A percentile compares a stretch with the other conserved stretches of the same genome.
These are phyloP conservation scores for Ochotona curzoniae DNA, from an alignment of 2,113 vertebrate species.

Conservation along the genomic window DNA sequence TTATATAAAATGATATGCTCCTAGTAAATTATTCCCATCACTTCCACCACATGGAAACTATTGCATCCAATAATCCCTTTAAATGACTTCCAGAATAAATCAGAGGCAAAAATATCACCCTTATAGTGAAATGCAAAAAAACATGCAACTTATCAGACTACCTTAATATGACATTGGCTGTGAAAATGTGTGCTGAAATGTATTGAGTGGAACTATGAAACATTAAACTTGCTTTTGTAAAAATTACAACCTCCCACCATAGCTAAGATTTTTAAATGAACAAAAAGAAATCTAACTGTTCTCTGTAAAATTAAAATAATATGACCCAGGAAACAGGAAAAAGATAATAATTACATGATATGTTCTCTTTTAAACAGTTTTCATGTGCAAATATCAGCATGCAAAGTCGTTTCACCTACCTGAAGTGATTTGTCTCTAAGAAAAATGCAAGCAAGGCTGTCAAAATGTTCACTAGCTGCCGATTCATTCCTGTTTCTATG, in stretches of 20 bases:
- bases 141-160: conserved; percentile 69
- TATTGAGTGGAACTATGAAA: conserved; percentile 75
- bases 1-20: conserved; percentile 57
- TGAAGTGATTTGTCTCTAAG: conserved; percentile 95
- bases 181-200: conserved; percentile 65
- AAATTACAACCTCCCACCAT: conserved; percentile 82
- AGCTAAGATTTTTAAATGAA: conserved; percentile 83
- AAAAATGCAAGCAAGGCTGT: conserved; percentile 95
- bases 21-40: conserved; percentile 58
- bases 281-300: conserved; percentile 77
- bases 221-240: conserved; percentile 83
- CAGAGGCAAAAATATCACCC: conserved; percentile 61
- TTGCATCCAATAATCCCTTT: conserved; percentile 74
- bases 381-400: conserved; percentile 78
- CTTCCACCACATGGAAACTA: conserved; percentile 71
- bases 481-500: conserved; percentile 97
- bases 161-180: conserved; percentile 38
- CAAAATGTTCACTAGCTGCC: conserved; percentile 93
- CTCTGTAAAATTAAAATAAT: conserved; percentile 76
- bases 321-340: conserved; percentile 74
- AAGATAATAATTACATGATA: conserved; percentile 75
- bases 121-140: conserved; percentile 69
- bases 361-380: conserved; percentile 78
- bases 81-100: conserved; percentile 73
- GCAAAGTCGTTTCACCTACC: conserved; percentile 90